phyloP scores from a whole-genome alignment of 2,888 invertebrate species.

The Ichneumoninae sp. region DNA sequence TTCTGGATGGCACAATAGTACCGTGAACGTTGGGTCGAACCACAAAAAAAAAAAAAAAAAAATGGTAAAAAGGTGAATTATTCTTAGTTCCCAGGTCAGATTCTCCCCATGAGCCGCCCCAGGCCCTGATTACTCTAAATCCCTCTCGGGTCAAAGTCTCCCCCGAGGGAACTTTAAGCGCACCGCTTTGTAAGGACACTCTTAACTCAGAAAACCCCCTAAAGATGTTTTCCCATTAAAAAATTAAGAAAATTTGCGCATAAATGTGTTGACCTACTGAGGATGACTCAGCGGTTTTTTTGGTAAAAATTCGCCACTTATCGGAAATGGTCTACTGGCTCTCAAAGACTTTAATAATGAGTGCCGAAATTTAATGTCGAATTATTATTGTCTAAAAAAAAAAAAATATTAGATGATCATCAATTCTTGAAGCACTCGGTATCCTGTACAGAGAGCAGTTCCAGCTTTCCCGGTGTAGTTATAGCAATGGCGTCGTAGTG shows the following conservation, averaged over 20 bases:
- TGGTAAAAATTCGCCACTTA: not conserved
- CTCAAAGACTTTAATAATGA: not conserved
- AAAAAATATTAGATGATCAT: not conserved
- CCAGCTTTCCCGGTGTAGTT: slow-evolving; percentile 41
- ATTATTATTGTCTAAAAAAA: not conserved
- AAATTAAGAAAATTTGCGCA: not conserved
- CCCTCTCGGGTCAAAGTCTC: too few species aligned
- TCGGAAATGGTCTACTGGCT: not conserved
- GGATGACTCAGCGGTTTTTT: not conserved
- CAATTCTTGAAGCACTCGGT: slow-evolving; percentile 26
- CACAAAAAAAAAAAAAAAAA: not conserved
- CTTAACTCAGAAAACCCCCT: too few species aligned
- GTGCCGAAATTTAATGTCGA: not conserved
- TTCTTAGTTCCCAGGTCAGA: too few species aligned
- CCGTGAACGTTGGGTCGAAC: not conserved
- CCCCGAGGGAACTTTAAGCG: too few species aligned
- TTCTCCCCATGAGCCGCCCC: too few species aligned
- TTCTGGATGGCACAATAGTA: not conserved
- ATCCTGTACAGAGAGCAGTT: slow-evolving; percentile 21
- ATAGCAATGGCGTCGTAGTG: slow-evolving; percentile 68
- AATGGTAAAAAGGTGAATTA: not conserved
- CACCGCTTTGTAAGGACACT: too few species aligned
- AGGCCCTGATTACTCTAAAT: too few species aligned
- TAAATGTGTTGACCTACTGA: slow-evolving; percentile 8
- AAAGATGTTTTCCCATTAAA: too few species aligned